Conservation (phyloP, 2,797 vertebrate species). For the Rhabdophis nuchalis region DNA sequence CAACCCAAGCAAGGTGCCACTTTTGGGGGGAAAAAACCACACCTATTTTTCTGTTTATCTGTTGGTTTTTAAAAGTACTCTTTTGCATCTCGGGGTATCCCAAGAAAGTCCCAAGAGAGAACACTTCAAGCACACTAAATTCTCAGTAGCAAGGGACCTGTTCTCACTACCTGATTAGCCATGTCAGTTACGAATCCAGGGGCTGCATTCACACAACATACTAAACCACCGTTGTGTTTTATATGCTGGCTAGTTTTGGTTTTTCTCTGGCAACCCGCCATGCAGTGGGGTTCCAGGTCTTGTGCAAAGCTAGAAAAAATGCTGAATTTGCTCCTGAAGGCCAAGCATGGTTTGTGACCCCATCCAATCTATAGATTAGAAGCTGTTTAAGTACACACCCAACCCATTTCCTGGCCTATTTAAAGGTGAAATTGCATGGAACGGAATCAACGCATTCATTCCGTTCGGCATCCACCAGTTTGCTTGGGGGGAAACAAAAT, state of each 20-base stretch:
- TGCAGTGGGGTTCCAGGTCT: not conserved
- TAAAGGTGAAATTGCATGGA: not conserved
- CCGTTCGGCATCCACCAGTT: not conserved
- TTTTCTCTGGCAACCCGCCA: not conserved
- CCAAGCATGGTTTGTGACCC: not conserved
- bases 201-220: not conserved
- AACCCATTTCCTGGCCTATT: not conserved
- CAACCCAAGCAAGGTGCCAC: not conserved
- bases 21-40: not conserved
- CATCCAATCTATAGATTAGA: not conserved
- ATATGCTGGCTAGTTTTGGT: not conserved
- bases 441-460: not conserved
- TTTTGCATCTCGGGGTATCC: not conserved
- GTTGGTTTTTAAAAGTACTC: not conserved
- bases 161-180: not conserved
- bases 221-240: not conserved
- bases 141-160: not conserved
- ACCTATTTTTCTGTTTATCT: not conserved
- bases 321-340: not conserved
- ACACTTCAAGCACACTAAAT: not conserved
- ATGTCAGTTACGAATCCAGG: not conserved
- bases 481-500: not conserved
- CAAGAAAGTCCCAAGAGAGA: not conserved
- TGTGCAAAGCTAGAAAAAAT: not conserved
- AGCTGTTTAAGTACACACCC: not conserved